Evolutionary conservation across 2,797 vertebrate genomes (phyloP), one percentile per base, ranked within the genome.

Genomic region (Pelodytes ibericus): DNA sequence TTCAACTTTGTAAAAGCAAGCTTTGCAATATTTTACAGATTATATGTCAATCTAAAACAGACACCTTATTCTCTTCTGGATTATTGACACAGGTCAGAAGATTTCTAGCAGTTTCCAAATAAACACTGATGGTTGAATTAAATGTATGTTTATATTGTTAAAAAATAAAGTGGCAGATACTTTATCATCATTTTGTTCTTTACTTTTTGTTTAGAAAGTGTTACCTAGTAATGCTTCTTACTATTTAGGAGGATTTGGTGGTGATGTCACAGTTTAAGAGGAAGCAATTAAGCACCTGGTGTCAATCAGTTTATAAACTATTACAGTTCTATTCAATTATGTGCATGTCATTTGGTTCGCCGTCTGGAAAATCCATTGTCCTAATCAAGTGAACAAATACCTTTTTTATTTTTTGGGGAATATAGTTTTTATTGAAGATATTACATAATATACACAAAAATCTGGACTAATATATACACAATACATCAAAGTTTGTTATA

Each of bases 221-320:
- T 75, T 68, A 49, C 73, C 47, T 69, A 75, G 73, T 41, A 66
- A 74, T 74, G 7, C 36, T 27, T 59, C 25, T 59, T 67, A 59
- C 29, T 66, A 36, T 67, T 67, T 68, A 44, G 51, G 47, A 73
- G 64, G 16, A 57, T 18, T 18, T 68, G n/a, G 61, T 68, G 30
- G 47, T 75, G 53, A 75, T 61, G 44, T 75, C 65, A 68, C 56
- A 29, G 56, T 69, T 61, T 22, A 61, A 27, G 24, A 22, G 26
- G 9, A 15, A 27, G 26, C 56, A 58, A 27, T 58, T 29, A 11
- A 58, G 56, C 56, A 58, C 25, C 49, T 53, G 49, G 49, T 53
- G 49, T 53, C 51, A 56, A 25, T 56, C 51, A 56, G 16, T 56
- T 56, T 56, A 56, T 22, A 22, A 20, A 24, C 51, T 25, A 16